These are phyloP conservation scores for Mesorhabditis belari DNA, from an alignment of 2,888 invertebrate species.

Conservation along the genomic window DNA sequence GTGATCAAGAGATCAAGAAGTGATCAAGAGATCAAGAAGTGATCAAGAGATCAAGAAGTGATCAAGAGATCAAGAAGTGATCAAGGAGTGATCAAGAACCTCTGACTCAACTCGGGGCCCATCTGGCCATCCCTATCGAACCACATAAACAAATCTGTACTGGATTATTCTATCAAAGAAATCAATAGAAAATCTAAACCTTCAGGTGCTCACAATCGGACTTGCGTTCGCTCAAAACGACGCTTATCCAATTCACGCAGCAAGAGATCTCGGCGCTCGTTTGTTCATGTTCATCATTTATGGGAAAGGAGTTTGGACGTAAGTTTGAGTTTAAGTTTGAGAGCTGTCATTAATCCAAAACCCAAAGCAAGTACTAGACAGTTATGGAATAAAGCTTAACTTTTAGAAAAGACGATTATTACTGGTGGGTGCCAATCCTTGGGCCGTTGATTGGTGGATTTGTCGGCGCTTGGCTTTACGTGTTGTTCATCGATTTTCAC, in stretches of 20 bases:
- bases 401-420: not conserved
- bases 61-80: too few species aligned
- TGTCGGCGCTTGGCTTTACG: conserved; percentile 7
- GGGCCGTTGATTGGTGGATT: conserved; percentile 9
- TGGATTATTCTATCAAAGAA: not conserved
- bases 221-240: conserved; percentile 6
- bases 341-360: not conserved
- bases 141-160: too few species aligned
- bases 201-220: conserved; percentile 11
- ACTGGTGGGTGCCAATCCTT: conserved; percentile 4
- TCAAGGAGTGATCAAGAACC: too few species aligned
- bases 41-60: too few species aligned
- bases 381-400: too few species aligned
- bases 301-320: conserved; percentile 7
- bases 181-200: not conserved
- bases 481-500: conserved; percentile 1
- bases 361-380: too few species aligned
- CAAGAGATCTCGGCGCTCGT: conserved; percentile 8
- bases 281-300: conserved; percentile 6
- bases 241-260: conserved; percentile 10
- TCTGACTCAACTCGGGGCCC: too few species aligned
- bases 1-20: too few species aligned
- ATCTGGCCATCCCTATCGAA: too few species aligned
- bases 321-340: not conserved
- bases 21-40: not conserved